Conservation (phyloP, 2,888 invertebrate genomes). For the Drosophila sordidapex region DNA sequence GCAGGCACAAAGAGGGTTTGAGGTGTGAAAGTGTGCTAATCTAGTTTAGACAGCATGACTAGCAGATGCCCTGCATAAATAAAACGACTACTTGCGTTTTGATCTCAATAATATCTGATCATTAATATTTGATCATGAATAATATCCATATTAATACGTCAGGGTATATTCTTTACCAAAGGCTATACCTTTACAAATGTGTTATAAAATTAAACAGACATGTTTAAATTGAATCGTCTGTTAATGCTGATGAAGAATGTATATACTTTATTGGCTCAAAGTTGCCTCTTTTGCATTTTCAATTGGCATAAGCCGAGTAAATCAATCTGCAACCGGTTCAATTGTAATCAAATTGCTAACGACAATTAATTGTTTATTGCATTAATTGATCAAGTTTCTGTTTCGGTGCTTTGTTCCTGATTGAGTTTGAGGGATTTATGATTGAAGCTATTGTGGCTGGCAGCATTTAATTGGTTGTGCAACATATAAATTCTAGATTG, state of each 20-base stretch:
- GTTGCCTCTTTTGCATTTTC: neutral
- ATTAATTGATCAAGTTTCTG: slow-evolving; percentile 54
- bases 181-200: neutral
- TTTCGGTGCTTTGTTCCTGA: slow-evolving; percentile 1
- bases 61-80: neutral
- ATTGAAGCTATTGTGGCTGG: slow-evolving; percentile 1
- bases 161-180: neutral
- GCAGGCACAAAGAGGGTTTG: neutral
- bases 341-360: slow-evolving; percentile 55
- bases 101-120: neutral
- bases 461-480: slow-evolving; percentile 10
- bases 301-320: slow-evolving; percentile 1
- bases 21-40: slow-evolving; percentile 8
- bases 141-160: neutral
- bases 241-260: neutral
- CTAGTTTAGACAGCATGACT: neutral
- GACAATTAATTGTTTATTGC: slow-evolving; percentile 53
- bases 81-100: neutral
- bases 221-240: neutral
- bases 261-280: neutral
- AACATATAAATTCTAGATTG: slow-evolving; percentile 6
- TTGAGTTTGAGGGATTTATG: slow-evolving; percentile 1
- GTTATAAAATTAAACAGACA: neutral
- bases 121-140: neutral
- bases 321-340: slow-evolving; percentile 56